Conservation (phyloP, 92 coral and sea anemone species). For the Epizoanthus illoricatus region DNA sequence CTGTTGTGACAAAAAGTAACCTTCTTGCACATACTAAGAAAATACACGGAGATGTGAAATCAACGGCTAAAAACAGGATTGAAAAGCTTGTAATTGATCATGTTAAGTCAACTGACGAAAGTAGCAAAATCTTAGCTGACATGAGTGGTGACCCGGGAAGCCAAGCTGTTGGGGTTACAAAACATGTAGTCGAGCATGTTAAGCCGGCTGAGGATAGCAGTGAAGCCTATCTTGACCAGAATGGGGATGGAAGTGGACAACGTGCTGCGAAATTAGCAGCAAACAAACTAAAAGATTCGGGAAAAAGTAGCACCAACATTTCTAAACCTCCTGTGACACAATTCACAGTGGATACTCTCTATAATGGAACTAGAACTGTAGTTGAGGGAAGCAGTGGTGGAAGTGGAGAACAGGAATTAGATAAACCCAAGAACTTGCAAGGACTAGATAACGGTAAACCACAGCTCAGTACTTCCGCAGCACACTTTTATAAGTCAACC, state of each 20-base stretch:
- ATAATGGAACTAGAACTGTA: neutral
- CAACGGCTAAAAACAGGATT: neutral
- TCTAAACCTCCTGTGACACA: neutral
- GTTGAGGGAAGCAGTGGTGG: neutral
- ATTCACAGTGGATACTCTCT: neutral
- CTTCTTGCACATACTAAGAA: neutral
- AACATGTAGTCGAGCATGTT: neutral
- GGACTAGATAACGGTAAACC: neutral
- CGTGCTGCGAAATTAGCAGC: neutral
- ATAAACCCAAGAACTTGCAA: neutral
- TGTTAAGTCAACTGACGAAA: neutral
- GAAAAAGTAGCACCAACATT: neutral
- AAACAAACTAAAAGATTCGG: neutral
- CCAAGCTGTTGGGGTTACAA: neutral
- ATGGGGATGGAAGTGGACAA: conserved; percentile 25
- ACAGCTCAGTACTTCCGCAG: neutral
- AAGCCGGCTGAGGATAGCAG: neutral
- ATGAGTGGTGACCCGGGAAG: conserved; percentile 18
- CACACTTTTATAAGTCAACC: conserved; percentile 22
- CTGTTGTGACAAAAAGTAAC: neutral
- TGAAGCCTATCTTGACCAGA: neutral
- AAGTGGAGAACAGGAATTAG: neutral
- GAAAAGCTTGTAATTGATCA: neutral
- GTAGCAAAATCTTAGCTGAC: neutral
- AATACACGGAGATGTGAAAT: neutral